Evolutionary conservation across 2,113 vertebrate genomes (phyloP).

Genomic region (Entomyzon cyanotis): DNA sequence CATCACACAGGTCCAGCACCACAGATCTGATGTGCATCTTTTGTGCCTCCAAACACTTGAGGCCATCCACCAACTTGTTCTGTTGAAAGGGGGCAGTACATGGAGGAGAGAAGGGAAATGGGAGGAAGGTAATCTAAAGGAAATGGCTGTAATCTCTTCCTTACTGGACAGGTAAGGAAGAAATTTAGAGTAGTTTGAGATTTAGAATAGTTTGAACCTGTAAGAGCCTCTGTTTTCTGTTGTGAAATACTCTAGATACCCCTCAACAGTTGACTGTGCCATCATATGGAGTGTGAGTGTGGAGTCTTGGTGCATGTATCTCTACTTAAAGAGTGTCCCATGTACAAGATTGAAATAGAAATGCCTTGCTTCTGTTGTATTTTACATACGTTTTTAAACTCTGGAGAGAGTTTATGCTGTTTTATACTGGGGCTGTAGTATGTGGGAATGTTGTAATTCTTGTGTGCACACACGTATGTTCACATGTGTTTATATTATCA

Average conservation of each 20-base stretch:
- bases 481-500: not conserved
- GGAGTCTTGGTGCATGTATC: not conserved
- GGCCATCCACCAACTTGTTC: not conserved
- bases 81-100: not conserved
- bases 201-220: not conserved
- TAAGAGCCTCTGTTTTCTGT: not conserved
- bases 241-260: not conserved
- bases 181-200: too few species aligned
- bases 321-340: not conserved
- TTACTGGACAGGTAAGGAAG: not conserved
- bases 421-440: not conserved
- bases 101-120: not conserved
- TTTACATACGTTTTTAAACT: not conserved
- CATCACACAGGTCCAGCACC: not conserved
- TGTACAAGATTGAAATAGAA: not conserved
- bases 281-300: not conserved
- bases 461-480: fast-evolving
- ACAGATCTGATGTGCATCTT: not conserved
- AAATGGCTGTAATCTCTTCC: not conserved
- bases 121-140: not conserved
- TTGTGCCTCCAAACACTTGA: not conserved
- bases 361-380: not conserved
- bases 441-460: not conserved
- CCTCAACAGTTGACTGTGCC: not conserved
- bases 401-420: not conserved